These are phyloP conservation scores for Nematostella vectensis DNA, from an alignment of 92 coral and sea anemone genomes.

Conservation along the genomic window DNA sequence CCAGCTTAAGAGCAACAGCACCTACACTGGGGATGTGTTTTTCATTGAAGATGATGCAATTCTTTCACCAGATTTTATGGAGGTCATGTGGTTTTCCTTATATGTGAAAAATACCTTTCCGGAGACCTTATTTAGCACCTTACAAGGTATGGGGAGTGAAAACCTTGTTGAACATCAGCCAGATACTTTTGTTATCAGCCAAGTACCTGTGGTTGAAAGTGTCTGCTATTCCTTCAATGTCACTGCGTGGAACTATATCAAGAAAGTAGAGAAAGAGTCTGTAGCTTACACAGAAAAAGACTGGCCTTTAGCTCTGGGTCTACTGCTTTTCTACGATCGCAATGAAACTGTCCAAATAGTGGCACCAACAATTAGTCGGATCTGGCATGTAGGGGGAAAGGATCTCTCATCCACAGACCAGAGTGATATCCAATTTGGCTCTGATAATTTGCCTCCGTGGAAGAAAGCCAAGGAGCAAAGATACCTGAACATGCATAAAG, in stretches of 20 bases:
- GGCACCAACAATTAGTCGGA: slow-evolving; percentile 85
- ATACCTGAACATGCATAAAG: slow-evolving; percentile 57
- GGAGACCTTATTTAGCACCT: slow-evolving; percentile 60
- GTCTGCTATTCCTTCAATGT: slow-evolving; percentile 83
- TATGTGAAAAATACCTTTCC: slow-evolving; percentile 68
- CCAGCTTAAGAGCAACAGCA: slow-evolving; percentile 60
- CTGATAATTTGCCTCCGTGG: slow-evolving; percentile 63
- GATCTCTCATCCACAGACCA: slow-evolving; percentile 30
- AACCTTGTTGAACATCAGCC: slow-evolving; percentile 83
- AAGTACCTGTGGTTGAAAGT: slow-evolving; percentile 79
- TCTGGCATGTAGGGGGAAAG: slow-evolving; percentile 92
- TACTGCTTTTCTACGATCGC: slow-evolving; percentile 69
- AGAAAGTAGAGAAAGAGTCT: slow-evolving; percentile 65
- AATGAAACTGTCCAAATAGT: slow-evolving; percentile 75
- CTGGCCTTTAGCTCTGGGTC: slow-evolving; percentile 84
- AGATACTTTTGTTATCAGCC: slow-evolving; percentile 80
- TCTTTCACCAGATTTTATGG: slow-evolving; percentile 89
- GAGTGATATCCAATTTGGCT: slow-evolving; percentile 5
- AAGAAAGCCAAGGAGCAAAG: slow-evolving; percentile 64
- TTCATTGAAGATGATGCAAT: slow-evolving; percentile 91
- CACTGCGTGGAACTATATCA: slow-evolving; percentile 86
- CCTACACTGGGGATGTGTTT: slow-evolving; percentile 75
- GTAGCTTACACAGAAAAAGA: slow-evolving; percentile 64
- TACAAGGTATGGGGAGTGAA: slow-evolving; percentile 84
- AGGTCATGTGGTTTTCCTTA: slow-evolving; percentile 76